Conservation (phyloP, 2,797 vertebrate genomes). For the Sebastes hubbsi region DNA sequence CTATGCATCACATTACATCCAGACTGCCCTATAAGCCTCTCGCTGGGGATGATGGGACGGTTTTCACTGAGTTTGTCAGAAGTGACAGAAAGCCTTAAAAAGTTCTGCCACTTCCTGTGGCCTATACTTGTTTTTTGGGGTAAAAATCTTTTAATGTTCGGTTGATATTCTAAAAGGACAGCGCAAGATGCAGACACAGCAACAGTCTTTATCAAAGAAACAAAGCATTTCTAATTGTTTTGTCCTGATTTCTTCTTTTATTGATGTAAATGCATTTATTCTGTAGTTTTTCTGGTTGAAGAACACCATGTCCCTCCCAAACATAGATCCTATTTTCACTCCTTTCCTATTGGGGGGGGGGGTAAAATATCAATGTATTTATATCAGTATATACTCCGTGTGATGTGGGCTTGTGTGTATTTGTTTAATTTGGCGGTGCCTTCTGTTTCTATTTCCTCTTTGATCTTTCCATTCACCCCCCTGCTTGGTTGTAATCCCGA, state of each 20-base stretch:
- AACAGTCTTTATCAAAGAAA: background rate
- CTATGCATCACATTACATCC: no score
- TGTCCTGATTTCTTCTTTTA: background rate
- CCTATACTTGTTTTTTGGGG: no score
- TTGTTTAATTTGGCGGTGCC: background rate
- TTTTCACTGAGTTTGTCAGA: no score
- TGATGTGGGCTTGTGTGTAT: slow-evolving; percentile 2
- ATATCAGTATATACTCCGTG: background rate
- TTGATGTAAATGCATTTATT: background rate
- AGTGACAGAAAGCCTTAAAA: no score
- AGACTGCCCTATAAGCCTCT: no score
- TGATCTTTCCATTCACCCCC: slow-evolving; percentile 26
- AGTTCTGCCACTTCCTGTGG: no score
- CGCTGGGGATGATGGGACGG: no score
- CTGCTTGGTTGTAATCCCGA: slow-evolving; percentile 16
- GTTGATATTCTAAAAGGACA: background rate
- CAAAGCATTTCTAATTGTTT: background rate
- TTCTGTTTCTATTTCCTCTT: slow-evolving; percentile 31
- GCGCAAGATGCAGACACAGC: background rate
- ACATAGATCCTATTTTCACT: background rate
- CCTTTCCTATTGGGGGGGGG: no score
- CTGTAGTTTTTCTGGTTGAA: background rate
- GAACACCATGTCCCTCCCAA: background rate
- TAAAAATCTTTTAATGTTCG: background rate
- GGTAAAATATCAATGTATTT: background rate